Percentiles rank a stretch among this genome's conserved stretches.
phyloP scores from a whole-genome alignment of 2,797 vertebrate genomes.

The Etheostoma nigrum region DNA sequence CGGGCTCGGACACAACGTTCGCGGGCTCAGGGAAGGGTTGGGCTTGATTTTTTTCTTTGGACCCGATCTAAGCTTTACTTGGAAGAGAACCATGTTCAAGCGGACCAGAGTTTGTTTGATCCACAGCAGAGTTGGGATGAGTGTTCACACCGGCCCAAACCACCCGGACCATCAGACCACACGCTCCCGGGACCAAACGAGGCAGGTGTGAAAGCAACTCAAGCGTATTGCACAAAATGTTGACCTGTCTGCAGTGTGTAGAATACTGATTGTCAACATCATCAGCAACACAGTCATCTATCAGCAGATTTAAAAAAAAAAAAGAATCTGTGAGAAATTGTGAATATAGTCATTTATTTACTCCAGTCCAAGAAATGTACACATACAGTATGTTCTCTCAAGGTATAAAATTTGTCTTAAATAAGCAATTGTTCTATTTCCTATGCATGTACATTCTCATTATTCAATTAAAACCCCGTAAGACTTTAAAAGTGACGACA shows the following conservation, averaged over 20 bases:
- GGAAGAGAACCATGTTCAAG: no score
- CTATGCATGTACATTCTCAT: constrained; percentile 53
- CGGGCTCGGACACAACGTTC: no score
- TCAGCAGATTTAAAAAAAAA: not conserved
- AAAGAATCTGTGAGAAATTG: not conserved
- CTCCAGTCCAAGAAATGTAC: constrained; percentile 68
- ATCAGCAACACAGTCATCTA: constrained; percentile 3
- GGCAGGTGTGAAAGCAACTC: no score
- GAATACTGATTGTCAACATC: not conserved
- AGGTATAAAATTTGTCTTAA: constrained; percentile 77
- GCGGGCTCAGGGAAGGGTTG: no score
- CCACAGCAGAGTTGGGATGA: no score
- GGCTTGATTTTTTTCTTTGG: no score
- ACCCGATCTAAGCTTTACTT: no score
- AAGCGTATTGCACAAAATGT: no score
- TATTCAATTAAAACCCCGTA: constrained; percentile 68
- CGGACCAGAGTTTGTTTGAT: no score
- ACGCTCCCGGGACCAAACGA: no score
- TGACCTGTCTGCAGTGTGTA: not conserved
- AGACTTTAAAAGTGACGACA: constrained; percentile 45
- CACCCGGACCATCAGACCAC: no score
- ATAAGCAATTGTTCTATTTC: constrained; percentile 66
- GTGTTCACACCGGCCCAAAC: no score
- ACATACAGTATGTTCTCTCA: constrained; percentile 47
- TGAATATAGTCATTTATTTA: constrained; percentile 78